A percentile compares a stretch with the other conserved stretches of the same genome.
Conservation (phyloP, 2,113 vertebrate species). For the Clarias magur region DNA sequence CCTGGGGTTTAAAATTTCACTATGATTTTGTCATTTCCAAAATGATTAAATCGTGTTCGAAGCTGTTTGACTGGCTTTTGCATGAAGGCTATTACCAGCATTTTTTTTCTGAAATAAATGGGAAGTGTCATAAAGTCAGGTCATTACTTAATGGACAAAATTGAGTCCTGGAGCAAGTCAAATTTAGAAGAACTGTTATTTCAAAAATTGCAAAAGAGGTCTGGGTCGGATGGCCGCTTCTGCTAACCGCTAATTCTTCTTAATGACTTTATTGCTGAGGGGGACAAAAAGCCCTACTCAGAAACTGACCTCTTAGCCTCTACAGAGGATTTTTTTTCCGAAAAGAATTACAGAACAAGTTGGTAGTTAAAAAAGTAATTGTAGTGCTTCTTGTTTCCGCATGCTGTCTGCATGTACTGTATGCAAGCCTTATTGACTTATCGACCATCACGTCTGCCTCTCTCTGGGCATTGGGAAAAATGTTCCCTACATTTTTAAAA, state of each 20-base stretch:
- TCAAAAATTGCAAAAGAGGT: neutral
- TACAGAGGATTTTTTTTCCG: too few relatives aligned
- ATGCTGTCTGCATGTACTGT: constrained; percentile 15
- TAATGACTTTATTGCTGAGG: neutral
- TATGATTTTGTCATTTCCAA: neutral
- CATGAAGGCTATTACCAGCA: neutral
- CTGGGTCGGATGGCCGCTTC: neutral
- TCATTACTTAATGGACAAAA: neutral
- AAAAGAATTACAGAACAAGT: neutral
- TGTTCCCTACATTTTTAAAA: constrained; percentile 53
- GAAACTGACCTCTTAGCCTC: constrained; percentile 55
- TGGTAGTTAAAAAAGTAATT: neutral
- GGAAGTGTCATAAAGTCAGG: neutral
- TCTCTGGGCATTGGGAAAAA: constrained; percentile 42
- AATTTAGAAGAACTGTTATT: constrained; percentile 7
- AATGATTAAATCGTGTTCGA: neutral
- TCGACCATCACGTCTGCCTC: constrained; percentile 53
- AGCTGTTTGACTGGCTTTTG: neutral
- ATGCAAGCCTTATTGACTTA: constrained; percentile 55
- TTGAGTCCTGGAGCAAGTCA: neutral
- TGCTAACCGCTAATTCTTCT: neutral
- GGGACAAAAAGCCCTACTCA: neutral
- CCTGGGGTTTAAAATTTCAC: neutral
- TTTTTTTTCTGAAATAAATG: neutral
- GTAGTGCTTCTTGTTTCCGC: constrained; percentile 51